Base-by-base conservation (phyloP, 2,888 invertebrate genomes). In the Cepaea hortensis region DNA sequence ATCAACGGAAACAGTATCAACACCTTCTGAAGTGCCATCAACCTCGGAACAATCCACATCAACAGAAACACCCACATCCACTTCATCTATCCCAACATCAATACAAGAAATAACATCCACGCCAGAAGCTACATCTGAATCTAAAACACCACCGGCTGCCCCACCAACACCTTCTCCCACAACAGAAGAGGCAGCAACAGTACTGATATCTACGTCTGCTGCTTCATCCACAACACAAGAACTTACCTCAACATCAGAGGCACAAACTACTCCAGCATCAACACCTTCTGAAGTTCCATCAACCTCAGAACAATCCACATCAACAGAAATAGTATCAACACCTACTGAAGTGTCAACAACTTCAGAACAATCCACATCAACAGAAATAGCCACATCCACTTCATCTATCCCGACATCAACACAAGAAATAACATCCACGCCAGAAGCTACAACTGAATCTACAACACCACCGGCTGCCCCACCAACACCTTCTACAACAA, bases 101-200 rank as follows among this genome's bases (percentile, higher is more conserved):
- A 70, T 50, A 48, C 50, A 65, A 70, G 35, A 65, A 48, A 46
- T 23, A 48, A 81, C 81, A 35, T 62, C 81, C 62, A 65, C 81
- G 9, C 4, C 62, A 81, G 68, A 62, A 15, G 48, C 81, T 11
- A 23, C 65, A 18, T 65, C 55, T 0, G 11, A 9, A 15, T 46
- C 79, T 3, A 79, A 7, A 62, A 9, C 62, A 18, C 13, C 61
- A 80, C 20, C 3, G 20, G 55, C 61, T 6, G 35, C 62, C 3
- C 48, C 80, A 20, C 18, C 80, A 62, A 55, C 80, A 6, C 3
- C 80, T n/a, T 6, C 61, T 7, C 0, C 80, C 20, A 62, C 62
- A 80, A 23, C 15, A 62, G 3, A 0, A 20, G n/a, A 62, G 46
- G 23, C 81, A 61, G 62, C 65, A 81, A n/a, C 65, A 23, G 62